Base-by-base conservation (phyloP, 2,113 vertebrate species). In the Neopipo cinnamomea region DNA sequence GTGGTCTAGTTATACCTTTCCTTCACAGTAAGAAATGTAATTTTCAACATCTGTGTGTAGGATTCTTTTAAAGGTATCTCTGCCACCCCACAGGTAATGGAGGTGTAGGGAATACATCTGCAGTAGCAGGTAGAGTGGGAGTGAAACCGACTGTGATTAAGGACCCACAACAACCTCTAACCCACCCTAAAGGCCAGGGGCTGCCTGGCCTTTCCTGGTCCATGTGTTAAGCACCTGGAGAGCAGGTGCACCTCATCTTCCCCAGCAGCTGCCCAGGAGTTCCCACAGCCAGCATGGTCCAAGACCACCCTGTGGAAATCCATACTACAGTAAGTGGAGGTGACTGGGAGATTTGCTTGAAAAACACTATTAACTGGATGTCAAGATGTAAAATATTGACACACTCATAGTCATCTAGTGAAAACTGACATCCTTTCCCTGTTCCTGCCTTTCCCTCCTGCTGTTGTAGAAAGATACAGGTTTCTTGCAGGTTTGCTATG, bases 181-280 rank as follows among this genome's bases (percentile, higher is more conserved):
- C 3, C 20, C 41, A 85, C 13, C 13, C 47, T 14, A 8, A 0
- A 8, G 53, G 47, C 9, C 44, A 50, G 20, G 33, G 49, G 28
- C 13, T 87, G 80, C 44, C 68, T 73, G 21, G 17, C 56, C 23
- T 65, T 42, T 61, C 35, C 59, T 46, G 35, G 12, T 6, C 18
- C 2, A 0, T 41, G n/a, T 0, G 1, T 6, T 21, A 37, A 58
- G 24, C 84, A 85, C 27, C 37, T 44, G 31, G 37, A 42, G 21
- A 39, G 30, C 0, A 0, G 27, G 12, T 18, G 22, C 42, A 63
- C 27, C 49, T 82, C 23, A 4, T 13, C 46, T 52, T 41, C 41
- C 37, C 33, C 79, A 62, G 55, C 41, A 65, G 79, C 61, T 50
- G 21, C 2, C 10, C 33, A 14, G 67, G 47, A 73, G 44, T 18